Conservation (phyloP, 1,140 invertebrate species). For the Galendromus occidentalis region DNA sequence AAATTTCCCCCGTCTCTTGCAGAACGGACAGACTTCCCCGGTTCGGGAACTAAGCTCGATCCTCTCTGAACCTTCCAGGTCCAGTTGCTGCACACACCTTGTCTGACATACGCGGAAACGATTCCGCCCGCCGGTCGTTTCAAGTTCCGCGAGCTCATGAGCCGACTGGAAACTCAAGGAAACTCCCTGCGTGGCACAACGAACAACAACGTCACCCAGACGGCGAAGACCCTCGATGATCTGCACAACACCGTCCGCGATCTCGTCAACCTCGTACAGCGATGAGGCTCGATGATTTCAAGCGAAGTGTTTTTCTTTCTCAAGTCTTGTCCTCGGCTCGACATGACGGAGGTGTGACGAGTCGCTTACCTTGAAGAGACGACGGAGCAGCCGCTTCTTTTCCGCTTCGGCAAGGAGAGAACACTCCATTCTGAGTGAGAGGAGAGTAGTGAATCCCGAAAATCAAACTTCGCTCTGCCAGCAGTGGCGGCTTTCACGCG, state of each 20-base stretch:
- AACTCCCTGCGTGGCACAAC: slow-evolving; percentile 43
- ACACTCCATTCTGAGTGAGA: too few species aligned
- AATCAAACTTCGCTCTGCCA: too few species aligned
- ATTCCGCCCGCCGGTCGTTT: slow-evolving; percentile 68
- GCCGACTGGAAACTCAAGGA: slow-evolving; percentile 54
- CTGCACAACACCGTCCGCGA: slow-evolving; percentile 58
- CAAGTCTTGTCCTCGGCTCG: too few species aligned
- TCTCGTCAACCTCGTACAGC: slow-evolving; percentile 54
- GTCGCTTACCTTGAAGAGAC: too few species aligned
- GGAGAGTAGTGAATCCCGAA: too few species aligned
- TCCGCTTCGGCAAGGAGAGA: too few species aligned
- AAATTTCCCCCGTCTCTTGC: neutral
- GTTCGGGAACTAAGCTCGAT: neutral
- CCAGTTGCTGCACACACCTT: slow-evolving; percentile 51
- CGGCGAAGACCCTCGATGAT: slow-evolving; percentile 40
- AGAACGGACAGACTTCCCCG: too few species aligned
- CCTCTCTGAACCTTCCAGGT: slow-evolving; percentile 26
- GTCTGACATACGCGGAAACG: slow-evolving; percentile 44
- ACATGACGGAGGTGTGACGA: too few species aligned
- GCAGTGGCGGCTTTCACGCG: neutral
- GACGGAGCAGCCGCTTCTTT: too few species aligned
- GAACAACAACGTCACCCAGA: slow-evolving; percentile 34
- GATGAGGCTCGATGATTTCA: slow-evolving; percentile 34
- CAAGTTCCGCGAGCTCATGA: slow-evolving; percentile 63
- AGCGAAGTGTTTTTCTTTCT: too few species aligned